Evolutionary conservation across 2,888 invertebrate genomes (phyloP), one percentile per base, ranked within the genome.

Genomic region (Laothoe populi): DNA sequence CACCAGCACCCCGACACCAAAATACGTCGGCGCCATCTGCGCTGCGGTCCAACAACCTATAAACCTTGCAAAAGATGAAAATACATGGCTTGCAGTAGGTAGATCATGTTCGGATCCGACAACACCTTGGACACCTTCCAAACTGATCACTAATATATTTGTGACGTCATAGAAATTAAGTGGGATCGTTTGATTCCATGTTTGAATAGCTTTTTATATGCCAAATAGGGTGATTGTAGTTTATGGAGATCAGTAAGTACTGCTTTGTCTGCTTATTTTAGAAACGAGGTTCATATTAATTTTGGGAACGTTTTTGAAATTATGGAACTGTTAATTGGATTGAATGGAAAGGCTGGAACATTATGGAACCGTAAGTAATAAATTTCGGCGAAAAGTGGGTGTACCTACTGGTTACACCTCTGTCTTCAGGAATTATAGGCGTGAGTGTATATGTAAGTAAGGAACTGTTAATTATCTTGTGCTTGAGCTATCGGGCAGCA

Each of bases 81-180:
- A 58, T 42, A 42, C 42, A 58, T 48, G 59, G 46, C 35, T 46
- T 38, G 59, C 42, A 61, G 31, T 40, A 35, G 24, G 60, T 58
- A 58, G 16, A 44, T 58, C 57, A 62, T 62, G 46, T 40, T 16
- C 44, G 21, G 21, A 46, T 40, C 16, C 62, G 46, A 62, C 62
- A 62, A 35, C 35, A 46, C 26, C 38, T 46, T 62, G 62, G 62
- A 62, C 38, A 2, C 26, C 48, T 38, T 62, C 62, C 62, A 62
- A 62, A 62, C 46, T 23, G 24, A 62, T 62, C 58, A 24, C 19
- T 40, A 24, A 38, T 62, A 58, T 57, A 46, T 62, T 57, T 62
- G 46, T 46, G 23, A 45, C 24, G 40, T 19, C 13, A 58, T 46
- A 38, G n/a, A 42, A 13, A 59, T 45, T 35, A 21, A 19, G 19